Base-by-base conservation (phyloP, 2,797 vertebrate genomes). In the Lophotriccus pileatus region DNA sequence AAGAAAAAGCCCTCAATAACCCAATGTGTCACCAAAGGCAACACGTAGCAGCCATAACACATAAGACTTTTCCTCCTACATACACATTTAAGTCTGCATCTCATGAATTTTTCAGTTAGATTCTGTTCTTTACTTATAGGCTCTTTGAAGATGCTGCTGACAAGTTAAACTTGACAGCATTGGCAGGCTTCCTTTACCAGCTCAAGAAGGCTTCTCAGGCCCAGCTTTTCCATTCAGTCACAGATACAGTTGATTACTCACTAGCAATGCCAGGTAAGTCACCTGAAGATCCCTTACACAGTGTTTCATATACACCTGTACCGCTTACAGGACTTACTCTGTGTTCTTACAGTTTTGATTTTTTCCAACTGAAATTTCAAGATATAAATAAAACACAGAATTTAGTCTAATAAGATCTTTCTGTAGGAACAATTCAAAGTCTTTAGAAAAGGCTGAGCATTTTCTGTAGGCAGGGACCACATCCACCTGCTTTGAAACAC, bases 121-220 rank as follows among this genome's bases (percentile, higher is more conserved):
- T 49, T 95, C 49, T 93, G 69, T 73, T 90, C 25, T 92, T 88
- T 96, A 94, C 49, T 68, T 36, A n/a, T 97, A 99, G 99, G 97
- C 97, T 99, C 73, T 99, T 99, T 96, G 99, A 99, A 96, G 99
- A 99, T 55, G 99, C 99, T 23, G 98, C 98, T 12, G 98, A 98
- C 59, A 99, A 99, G 94, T 96, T 99, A 97, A 99, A 99, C 97
- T 97, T 99, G 89, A 97, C 97, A 4, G 98, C 98, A 30, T 92
- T 99, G 80, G 98, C 99, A 64, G 98, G 98, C 9, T 99, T 99
- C 94, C 97, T 99, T 80, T 99, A 99, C 97, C 99, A 99, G 96
- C 98, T 99, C 81, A 98, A 99, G 72, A 99, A 98, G 94, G 99
- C 99, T 2, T 99, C 99, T 21, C 99, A 99, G 96, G 98, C 98